A percentile compares a stretch with the other conserved stretches of the same genome.
Evolutionary conservation across 2,888 invertebrate species (phyloP).

Genomic region (Watsonalla binaria): DNA sequence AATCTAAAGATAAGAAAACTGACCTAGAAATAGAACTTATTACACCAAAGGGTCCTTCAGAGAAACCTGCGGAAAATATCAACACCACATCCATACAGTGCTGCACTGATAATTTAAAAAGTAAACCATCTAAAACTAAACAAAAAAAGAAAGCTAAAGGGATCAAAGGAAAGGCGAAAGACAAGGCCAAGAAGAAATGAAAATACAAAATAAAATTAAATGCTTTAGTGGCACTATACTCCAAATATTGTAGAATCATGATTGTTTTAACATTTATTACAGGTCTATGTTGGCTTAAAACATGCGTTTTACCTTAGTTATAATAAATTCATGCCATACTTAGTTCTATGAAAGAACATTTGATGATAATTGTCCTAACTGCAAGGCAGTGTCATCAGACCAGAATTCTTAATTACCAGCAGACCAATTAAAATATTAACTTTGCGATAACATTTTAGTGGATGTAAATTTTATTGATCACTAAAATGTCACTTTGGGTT

Average conservation of each 20-base stretch:
- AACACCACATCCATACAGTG: conserved; percentile 46
- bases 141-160: conserved; percentile 22
- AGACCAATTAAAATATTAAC: too few relatives aligned
- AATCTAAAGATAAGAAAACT: conserved; percentile 67
- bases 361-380: too few relatives aligned
- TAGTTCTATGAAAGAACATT: too few relatives aligned
- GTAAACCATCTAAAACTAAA: conserved; percentile 20
- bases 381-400: too few relatives aligned
- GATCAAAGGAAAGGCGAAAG: conserved; percentile 21
- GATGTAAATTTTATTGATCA: too few relatives aligned
- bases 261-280: too few relatives aligned
- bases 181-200: conserved; percentile 22
- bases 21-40: conserved; percentile 70
- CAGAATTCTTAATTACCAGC: too few relatives aligned
- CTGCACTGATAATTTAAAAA: conserved; percentile 33
- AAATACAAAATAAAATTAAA: neutral
- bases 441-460: too few relatives aligned
- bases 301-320: too few relatives aligned
- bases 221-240: neutral
- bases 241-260: neutral
- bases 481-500: too few relatives aligned
- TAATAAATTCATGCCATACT: too few relatives aligned
- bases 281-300: too few relatives aligned
- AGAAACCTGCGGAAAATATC: conserved; percentile 23
- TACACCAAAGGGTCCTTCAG: conserved; percentile 57